Percentiles rank a stretch among this genome's conserved stretches.
Evolutionary conservation across 2,888 invertebrate genomes (phyloP).

Genomic region (Cosmia pyralina): DNA sequence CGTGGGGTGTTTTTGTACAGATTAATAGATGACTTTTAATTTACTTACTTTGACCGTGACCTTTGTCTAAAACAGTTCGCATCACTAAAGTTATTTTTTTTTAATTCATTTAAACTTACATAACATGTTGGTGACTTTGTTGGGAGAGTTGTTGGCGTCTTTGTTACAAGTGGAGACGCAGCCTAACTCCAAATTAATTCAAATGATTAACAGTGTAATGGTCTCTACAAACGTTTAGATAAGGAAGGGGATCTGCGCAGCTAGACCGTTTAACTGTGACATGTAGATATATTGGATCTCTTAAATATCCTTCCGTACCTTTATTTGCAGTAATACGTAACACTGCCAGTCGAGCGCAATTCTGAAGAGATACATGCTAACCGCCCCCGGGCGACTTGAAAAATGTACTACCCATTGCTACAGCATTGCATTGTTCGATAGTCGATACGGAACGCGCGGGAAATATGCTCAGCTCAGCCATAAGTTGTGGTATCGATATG

Average conservation of each 20-base stretch:
- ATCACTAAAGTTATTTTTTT: not conserved
- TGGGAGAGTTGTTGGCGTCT: not conserved
- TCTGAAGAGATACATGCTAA: slow-evolving; percentile 73
- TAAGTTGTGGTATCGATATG: slow-evolving; percentile 75
- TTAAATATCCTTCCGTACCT: slow-evolving; percentile 56
- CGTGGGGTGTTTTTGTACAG: not conserved
- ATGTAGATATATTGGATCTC: slow-evolving; percentile 63
- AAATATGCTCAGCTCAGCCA: slow-evolving; percentile 72
- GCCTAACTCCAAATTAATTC: slow-evolving; percentile 41
- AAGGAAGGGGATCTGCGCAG: slow-evolving; percentile 34
- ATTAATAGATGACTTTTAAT: not conserved
- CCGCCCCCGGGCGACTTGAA: slow-evolving; percentile 73
- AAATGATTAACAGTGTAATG: slow-evolving; percentile 56
- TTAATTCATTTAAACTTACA: not conserved
- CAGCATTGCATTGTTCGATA: slow-evolving; percentile 75
- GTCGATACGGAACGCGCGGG: slow-evolving; percentile 66
- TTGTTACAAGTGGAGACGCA: slow-evolving; percentile 1
- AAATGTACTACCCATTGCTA: slow-evolving; percentile 73
- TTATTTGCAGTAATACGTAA: slow-evolving; percentile 67
- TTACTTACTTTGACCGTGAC: not conserved
- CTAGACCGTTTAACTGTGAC: slow-evolving; percentile 53
- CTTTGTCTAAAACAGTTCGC: not conserved
- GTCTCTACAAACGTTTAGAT: slow-evolving; percentile 44
- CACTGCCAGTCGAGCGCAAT: slow-evolving; percentile 70
- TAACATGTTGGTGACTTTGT: not conserved